These are phyloP conservation scores for Pempheris klunzingeri DNA, from an alignment of 2,797 vertebrate species.

Conservation along the genomic window DNA sequence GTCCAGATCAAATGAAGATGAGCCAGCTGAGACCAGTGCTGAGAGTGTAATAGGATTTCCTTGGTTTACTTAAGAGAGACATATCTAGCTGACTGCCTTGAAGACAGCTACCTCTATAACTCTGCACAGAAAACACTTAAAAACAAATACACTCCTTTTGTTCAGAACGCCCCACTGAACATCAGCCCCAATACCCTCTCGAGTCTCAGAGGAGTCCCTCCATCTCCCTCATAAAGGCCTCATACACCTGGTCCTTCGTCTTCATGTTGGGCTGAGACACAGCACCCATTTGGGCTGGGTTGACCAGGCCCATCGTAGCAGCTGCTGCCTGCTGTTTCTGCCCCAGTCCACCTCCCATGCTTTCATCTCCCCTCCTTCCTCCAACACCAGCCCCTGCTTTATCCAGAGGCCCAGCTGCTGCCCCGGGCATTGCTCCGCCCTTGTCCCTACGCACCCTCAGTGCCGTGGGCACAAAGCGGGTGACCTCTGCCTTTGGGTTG, in stretches of 20 bases:
- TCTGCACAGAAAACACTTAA: conserved; percentile 40
- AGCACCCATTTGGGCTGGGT: conserved; percentile 78
- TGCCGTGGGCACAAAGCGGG: conserved; percentile 95
- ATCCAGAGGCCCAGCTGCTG: conserved; percentile 55
- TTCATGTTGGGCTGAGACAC: conserved; percentile 90
- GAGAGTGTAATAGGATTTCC: neutral
- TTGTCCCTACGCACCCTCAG: conserved; percentile 94
- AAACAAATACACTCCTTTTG: conserved; percentile 30
- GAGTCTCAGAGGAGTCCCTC: conserved; percentile 92
- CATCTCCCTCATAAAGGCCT: conserved; percentile 99
- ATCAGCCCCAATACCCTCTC: neutral
- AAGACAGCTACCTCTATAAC: conserved; percentile 39
- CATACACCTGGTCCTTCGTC: conserved; percentile 98
- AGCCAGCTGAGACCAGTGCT: conserved; percentile 25
- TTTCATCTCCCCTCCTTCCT: conserved; percentile 72
- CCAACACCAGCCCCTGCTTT: conserved; percentile 45
- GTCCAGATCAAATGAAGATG: conserved; percentile 23
- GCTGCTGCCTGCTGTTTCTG: conserved; percentile 79
- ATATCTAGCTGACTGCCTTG: conserved; percentile 24
- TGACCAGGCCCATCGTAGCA: conserved; percentile 75
- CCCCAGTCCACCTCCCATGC: conserved; percentile 59
- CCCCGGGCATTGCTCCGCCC: conserved; percentile 72
- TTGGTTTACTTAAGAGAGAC: conserved; percentile 21
- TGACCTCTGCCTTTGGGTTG: conserved; percentile 97
- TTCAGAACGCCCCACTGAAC: conserved; percentile 16